These are phyloP conservation scores for Bufo bufo DNA, from an alignment of 2,113 vertebrate genomes.

Conservation along the genomic window DNA sequence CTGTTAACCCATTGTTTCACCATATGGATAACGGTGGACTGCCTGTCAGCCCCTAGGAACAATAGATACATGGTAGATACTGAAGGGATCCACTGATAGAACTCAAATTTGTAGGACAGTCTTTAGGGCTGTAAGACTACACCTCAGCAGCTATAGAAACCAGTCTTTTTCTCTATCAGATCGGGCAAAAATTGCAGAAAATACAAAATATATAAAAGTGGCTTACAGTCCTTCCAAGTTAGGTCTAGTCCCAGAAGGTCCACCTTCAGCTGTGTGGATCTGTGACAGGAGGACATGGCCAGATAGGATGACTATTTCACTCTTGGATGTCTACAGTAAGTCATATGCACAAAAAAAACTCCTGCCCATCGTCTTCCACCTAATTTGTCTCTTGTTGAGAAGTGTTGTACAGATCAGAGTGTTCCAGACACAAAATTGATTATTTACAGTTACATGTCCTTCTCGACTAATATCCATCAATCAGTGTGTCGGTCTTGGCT, in stretches of 20 bases:
- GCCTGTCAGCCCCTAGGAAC: not conserved
- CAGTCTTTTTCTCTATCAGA: not conserved
- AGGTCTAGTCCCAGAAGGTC: not conserved
- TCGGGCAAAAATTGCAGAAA: not conserved
- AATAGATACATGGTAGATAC: fast-evolving
- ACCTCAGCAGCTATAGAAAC: too few species aligned
- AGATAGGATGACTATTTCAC: not conserved
- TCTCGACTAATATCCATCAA: constrained; percentile 6
- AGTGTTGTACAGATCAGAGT: not conserved
- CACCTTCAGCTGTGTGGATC: not conserved
- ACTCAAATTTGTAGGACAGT: not conserved
- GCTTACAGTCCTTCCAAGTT: not conserved
- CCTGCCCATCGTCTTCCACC: not conserved
- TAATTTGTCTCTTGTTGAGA: not conserved
- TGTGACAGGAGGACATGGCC: not conserved
- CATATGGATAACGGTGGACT: not conserved
- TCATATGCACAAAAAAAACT: not conserved
- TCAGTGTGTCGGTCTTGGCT: not conserved
- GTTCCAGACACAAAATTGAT: constrained; percentile 7
- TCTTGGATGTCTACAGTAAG: not conserved
- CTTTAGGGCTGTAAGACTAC: not conserved
- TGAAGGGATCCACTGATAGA: not conserved
- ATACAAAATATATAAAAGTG: not conserved
- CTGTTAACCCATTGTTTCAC: not conserved
- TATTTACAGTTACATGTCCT: constrained; percentile 17